These are phyloP conservation scores for Trichopoda pennipes DNA, from an alignment of 2,888 invertebrate genomes.

Conservation along the genomic window DNA sequence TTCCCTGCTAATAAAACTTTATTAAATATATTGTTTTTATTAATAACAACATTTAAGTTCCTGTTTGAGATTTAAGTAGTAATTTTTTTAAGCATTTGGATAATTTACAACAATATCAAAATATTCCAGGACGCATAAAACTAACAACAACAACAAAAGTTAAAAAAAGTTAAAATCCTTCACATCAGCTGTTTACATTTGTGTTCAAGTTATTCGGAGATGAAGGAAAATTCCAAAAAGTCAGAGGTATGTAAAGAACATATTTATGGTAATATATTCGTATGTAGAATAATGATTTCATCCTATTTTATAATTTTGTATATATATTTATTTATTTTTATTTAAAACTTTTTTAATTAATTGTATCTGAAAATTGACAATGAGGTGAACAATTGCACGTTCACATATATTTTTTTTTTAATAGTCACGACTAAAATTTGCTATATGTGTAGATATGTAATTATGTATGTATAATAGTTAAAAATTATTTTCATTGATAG, in stretches of 20 bases:
- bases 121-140: background rate
- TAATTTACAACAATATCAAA: conserved; percentile 28
- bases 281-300: background rate
- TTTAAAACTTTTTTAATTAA: no score
- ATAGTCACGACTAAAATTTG: no score
- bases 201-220: conserved; percentile 18
- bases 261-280: background rate
- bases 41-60: conserved; percentile 54
- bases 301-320: no score
- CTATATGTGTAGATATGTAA: no score
- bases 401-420: no score
- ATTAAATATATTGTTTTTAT: background rate
- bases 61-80: conserved; percentile 47
- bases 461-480: no score
- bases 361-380: no score
- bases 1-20: background rate
- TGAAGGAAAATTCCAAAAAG: conserved; percentile 60
- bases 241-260: conserved; percentile 60
- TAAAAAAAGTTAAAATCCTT: conserved; percentile 38
- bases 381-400: no score
- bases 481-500: no score
- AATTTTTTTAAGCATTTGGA: conserved; percentile 13
- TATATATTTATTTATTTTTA: no score
- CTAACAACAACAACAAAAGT: conserved; percentile 1
- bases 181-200: conserved; percentile 12